phyloP scores from a whole-genome alignment of 2,797 vertebrate genomes.

The Macroramphosus scolopax region DNA sequence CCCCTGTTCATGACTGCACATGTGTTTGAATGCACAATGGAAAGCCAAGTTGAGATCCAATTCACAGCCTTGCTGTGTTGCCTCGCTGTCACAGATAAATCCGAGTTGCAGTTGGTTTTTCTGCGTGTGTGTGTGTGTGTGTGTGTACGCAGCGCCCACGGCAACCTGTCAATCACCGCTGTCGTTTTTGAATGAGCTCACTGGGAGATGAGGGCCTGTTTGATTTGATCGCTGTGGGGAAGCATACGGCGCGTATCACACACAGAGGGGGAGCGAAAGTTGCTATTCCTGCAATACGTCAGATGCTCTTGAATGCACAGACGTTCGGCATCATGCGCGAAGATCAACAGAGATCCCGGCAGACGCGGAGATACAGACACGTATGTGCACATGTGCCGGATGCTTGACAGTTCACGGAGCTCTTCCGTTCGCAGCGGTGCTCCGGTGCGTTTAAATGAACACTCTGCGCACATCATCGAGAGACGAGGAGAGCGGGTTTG shows the following conservation, averaged over 20 bases:
- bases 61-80: slow-evolving; percentile 42
- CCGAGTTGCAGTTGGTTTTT: slow-evolving; percentile 37
- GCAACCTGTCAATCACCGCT: slow-evolving; percentile 68
- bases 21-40: slow-evolving; percentile 47
- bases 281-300: slow-evolving; percentile 52
- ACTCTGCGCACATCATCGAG: slow-evolving; percentile 21
- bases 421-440: slow-evolving; percentile 24
- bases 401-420: slow-evolving; percentile 10
- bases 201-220: slow-evolving; percentile 64
- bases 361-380: slow-evolving; percentile 25
- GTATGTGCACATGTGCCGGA: slow-evolving; percentile 13
- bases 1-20: slow-evolving; percentile 24
- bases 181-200: slow-evolving; percentile 63
- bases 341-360: slow-evolving; percentile 23
- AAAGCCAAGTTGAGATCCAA: slow-evolving; percentile 45
- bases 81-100: slow-evolving; percentile 56
- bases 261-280: slow-evolving; percentile 34
- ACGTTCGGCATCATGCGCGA: slow-evolving; percentile 24
- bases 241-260: slow-evolving; percentile 59
- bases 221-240: slow-evolving; percentile 68
- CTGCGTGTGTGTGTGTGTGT: slow-evolving; percentile 31
- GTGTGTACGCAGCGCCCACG: slow-evolving; percentile 50
- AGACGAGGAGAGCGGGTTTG: slow-evolving; percentile 1
- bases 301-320: slow-evolving; percentile 40
- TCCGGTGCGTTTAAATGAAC: slow-evolving; percentile 28